phyloP scores from a whole-genome alignment of 2,888 invertebrate genomes.

The Lathronympha strigana region DNA sequence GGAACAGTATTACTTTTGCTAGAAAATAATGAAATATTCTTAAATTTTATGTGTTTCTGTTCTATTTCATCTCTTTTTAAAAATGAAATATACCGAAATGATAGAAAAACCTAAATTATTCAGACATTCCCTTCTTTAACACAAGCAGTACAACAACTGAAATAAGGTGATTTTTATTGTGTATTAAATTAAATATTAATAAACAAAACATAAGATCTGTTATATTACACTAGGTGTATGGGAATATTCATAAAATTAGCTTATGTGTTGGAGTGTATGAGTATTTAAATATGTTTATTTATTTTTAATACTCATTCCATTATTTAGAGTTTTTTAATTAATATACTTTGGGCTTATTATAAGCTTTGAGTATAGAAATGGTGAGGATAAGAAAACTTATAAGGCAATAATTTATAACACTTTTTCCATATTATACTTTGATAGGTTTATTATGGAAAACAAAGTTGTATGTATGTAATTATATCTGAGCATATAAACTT shows the following conservation, averaged over 20 bases:
- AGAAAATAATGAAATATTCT: not conserved
- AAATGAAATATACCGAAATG: not conserved
- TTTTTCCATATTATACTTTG: not conserved
- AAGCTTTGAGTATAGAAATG: not conserved
- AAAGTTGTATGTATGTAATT: not conserved
- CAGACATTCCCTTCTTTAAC: not conserved
- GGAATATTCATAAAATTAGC: conserved; percentile 3
- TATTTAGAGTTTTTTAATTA: not conserved
- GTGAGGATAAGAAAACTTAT: not conserved
- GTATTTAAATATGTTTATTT: conserved; percentile 32
- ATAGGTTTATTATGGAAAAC: conserved; percentile 3
- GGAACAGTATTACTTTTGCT: conserved; percentile 12
- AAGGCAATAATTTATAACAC: conserved; percentile 3
- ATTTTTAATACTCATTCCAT: conserved; percentile 43
- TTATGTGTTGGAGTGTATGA: conserved; percentile 21
- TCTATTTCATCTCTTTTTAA: no score
- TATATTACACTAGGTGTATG: conserved; percentile 31
- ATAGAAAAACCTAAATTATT: not conserved
- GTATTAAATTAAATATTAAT: not conserved
- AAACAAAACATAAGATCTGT: conserved; percentile 30
- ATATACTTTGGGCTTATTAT: not conserved
- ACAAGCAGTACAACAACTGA: not conserved
- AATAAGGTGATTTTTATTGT: conserved; percentile 1
- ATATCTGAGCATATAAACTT: conserved; percentile 10
- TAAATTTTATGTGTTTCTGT: not conserved